Conservation (phyloP, 2,888 invertebrate species). For the Girardia tigrina region DNA sequence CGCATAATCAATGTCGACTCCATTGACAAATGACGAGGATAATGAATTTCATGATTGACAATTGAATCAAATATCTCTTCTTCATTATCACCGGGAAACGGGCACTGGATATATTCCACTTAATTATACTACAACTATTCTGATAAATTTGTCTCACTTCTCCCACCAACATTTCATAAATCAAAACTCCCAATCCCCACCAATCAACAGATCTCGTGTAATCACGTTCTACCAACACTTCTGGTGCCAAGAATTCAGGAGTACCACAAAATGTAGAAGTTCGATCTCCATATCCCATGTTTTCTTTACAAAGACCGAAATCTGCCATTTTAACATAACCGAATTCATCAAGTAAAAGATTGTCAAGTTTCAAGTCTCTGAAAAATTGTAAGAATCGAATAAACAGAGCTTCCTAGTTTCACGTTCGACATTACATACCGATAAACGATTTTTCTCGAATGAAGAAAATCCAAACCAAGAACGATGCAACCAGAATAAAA, state of each 20-base stretch:
- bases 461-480: slow-evolving; percentile 90
- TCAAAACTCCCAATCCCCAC: slow-evolving; percentile 98
- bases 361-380: slow-evolving; percentile 91
- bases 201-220: slow-evolving; percentile 98
- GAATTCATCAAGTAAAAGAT: slow-evolving; percentile 84
- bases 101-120: slow-evolving; percentile 24
- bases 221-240: slow-evolving; percentile 91
- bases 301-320: slow-evolving; percentile 90
- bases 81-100: slow-evolving; percentile 65
- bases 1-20: slow-evolving; percentile 98
- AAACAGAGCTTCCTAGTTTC: not conserved
- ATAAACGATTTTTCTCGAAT: slow-evolving; percentile 95
- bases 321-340: slow-evolving; percentile 99
- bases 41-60: slow-evolving; percentile 97
- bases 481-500: slow-evolving; percentile 99
- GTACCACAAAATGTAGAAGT: slow-evolving; percentile 82
- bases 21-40: slow-evolving; percentile 85
- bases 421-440: slow-evolving; percentile 56
- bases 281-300: slow-evolving; percentile 91
- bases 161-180: slow-evolving; percentile 98
- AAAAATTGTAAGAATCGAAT: slow-evolving; percentile 36
- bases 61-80: slow-evolving; percentile 99
- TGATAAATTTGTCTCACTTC: slow-evolving; percentile 57
- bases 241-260: slow-evolving; percentile 72
- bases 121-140: not conserved